Conservation (phyloP, 2,888 invertebrate genomes). For the Zeuzera pyrina region DNA sequence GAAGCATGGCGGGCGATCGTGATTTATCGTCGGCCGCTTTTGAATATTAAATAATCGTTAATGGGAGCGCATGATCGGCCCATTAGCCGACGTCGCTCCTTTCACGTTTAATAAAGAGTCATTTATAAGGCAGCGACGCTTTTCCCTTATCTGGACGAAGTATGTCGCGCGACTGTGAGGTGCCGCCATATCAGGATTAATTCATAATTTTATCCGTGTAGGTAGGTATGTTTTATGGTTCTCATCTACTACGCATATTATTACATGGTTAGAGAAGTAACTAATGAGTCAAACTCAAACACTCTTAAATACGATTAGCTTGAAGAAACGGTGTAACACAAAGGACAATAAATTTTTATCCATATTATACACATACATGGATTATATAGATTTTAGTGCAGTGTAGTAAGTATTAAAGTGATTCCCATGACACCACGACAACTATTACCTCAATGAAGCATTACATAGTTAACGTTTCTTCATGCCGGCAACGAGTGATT, state of each 20-base stretch:
- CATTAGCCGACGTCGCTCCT: slow-evolving; percentile 68
- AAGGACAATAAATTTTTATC: no score
- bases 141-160: slow-evolving; percentile 68
- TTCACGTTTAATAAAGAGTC: slow-evolving; percentile 73
- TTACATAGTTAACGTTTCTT: slow-evolving; percentile 50
- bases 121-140: slow-evolving; percentile 70
- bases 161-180: slow-evolving; percentile 68
- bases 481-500: slow-evolving; percentile 36
- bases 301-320: no score
- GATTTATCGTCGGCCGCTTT: slow-evolving; percentile 70
- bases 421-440: slow-evolving; percentile 52
- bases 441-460: slow-evolving; percentile 51
- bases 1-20: slow-evolving; percentile 65
- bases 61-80: slow-evolving; percentile 73
- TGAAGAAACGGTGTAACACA: no score
- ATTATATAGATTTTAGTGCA: no score
- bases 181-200: slow-evolving; percentile 69
- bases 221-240: no score
- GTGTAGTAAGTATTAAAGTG: slow-evolving; percentile 32
- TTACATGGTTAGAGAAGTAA: no score
- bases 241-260: no score
- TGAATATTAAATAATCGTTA: slow-evolving; percentile 74
- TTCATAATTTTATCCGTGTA: slow-evolving; percentile 65
- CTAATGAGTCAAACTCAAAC: no score
- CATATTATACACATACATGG: no score